Conservation (phyloP, 1,140 invertebrate genomes). For the Octopus sinensis region DNA sequence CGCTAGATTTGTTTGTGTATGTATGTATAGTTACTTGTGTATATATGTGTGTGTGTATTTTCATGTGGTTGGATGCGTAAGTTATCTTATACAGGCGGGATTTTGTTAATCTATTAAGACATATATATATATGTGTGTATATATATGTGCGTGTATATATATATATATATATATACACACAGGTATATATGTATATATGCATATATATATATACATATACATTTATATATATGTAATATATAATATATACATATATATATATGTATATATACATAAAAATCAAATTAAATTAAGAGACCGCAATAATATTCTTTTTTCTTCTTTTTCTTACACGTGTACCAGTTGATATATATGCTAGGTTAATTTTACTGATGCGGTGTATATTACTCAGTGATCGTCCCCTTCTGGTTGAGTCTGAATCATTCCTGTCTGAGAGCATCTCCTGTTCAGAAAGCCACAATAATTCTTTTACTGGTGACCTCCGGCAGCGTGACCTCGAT, state of each 20-base stretch:
- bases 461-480: neutral
- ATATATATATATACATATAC: neutral
- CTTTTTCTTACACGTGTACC: neutral
- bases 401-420: neutral
- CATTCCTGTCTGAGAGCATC: neutral
- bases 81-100: too few species aligned
- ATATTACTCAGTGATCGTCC: neutral
- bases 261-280: neutral
- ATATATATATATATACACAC: neutral
- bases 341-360: neutral
- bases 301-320: slow-evolving; percentile 4
- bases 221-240: neutral
- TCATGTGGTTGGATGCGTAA: too few species aligned
- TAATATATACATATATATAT: neutral
- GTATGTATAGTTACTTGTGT: too few species aligned
- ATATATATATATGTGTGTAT: too few species aligned
- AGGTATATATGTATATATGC: neutral
- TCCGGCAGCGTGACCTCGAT: neutral
- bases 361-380: neutral
- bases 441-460: neutral
- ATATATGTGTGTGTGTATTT: too few species aligned
- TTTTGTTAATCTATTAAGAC: too few species aligned
- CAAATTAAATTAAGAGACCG: neutral
- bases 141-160: neutral
- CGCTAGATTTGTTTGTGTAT: too few species aligned